Percentiles rank a stretch among this genome's conserved stretches.
Conservation (phyloP, 2,113 vertebrate genomes). For the Boulengeromyrus knoepffleri region DNA sequence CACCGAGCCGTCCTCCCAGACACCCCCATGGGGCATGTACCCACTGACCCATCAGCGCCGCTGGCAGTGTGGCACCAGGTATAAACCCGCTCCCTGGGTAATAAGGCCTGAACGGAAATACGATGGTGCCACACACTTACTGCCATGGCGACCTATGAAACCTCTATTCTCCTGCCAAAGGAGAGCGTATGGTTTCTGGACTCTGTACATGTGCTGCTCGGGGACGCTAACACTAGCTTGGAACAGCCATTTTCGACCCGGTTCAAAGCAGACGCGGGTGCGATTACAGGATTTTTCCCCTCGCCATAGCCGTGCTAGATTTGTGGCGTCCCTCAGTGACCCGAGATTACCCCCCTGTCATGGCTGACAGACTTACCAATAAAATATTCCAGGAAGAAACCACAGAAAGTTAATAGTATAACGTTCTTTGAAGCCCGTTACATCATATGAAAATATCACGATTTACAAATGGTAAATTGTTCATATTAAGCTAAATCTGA, state of each 20-base stretch:
- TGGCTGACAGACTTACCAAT: conserved; percentile 10
- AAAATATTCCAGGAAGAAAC: conserved; percentile 17
- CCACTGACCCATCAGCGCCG: background rate
- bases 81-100: background rate
- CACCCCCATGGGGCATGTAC: conserved; percentile 3
- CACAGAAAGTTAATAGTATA: background rate
- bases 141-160: background rate
- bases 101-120: background rate
- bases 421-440: background rate
- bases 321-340: background rate
- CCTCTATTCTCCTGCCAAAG: background rate
- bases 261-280: background rate
- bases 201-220: background rate
- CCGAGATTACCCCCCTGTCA: background rate
- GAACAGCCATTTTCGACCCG: background rate
- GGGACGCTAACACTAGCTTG: background rate
- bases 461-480: background rate
- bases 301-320: background rate
- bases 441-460: background rate
- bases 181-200: background rate
- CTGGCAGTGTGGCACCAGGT: background rate
- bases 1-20: background rate
- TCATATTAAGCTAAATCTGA: background rate
- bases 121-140: background rate
- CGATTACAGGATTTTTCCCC: conserved; percentile 15